phyloP scores from a whole-genome alignment of 2,888 invertebrate species.

The Tyria jacobaeae region DNA sequence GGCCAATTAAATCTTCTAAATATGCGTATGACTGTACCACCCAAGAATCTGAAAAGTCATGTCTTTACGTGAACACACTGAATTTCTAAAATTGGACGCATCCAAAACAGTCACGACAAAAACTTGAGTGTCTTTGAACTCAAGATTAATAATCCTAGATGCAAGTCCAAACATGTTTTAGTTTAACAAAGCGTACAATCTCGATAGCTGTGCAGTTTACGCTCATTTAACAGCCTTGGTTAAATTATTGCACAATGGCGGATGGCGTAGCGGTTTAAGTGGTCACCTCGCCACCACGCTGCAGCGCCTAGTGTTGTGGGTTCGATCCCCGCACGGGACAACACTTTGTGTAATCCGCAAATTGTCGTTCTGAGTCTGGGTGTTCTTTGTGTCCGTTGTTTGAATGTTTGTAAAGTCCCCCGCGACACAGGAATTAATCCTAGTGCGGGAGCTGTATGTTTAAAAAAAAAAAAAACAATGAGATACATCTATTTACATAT shows the following conservation, averaged over 20 bases:
- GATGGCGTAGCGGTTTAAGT: too few species aligned
- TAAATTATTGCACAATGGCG: conserved; percentile 14
- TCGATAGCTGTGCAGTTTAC: not conserved
- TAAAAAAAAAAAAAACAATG: too few species aligned
- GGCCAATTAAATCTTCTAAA: not conserved
- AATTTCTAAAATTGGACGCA: conserved; percentile 27
- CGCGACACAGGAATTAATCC: too few species aligned
- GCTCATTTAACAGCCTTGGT: conserved; percentile 13
- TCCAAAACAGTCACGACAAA: conserved; percentile 21
- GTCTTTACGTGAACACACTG: conserved; percentile 30
- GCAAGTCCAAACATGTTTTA: conserved; percentile 42
- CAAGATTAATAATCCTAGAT: conserved; percentile 16
- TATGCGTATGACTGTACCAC: conserved; percentile 1
- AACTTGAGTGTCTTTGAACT: conserved; percentile 23
- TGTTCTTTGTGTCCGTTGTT: too few species aligned
- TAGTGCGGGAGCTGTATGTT: too few species aligned
- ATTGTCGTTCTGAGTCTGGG: too few species aligned
- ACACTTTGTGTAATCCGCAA: too few species aligned
- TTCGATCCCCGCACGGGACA: too few species aligned
- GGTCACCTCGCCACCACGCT: too few species aligned
- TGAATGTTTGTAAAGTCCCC: too few species aligned
- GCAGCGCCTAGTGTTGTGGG: too few species aligned
- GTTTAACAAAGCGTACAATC: conserved; percentile 19
- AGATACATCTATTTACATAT: not conserved
- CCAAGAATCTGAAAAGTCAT: conserved; percentile 7